Base-by-base conservation (phyloP, 2,797 vertebrate species). In the Petrocephalus sullivani region DNA sequence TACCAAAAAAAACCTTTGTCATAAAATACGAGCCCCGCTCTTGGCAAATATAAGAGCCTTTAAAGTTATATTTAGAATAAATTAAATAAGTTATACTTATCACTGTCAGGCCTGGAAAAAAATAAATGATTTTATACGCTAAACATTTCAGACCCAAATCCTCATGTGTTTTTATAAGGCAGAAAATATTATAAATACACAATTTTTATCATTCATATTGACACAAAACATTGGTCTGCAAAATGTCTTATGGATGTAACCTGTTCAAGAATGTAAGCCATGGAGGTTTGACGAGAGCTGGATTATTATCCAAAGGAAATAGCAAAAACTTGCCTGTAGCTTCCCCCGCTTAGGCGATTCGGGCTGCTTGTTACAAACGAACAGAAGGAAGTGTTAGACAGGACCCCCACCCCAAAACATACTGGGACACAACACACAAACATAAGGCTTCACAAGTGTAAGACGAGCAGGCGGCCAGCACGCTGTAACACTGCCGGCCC, bases 341-440 rank as follows among this genome's bases (percentile, higher is more conserved):
- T 97, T 98, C 94, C 97, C 96, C 91, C 96, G 96, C 94, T 98
- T 97, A 92, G 97, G 97, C 91, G 97, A 98, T 93, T 98, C 97
- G 89, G 97, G 97, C 97, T 98, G 97, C 94, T 96, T 93, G 92
- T 97, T 95, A 95, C 93, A 96, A 97, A 98, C 95, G 97, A 83
- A 88, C 87, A 86, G 60, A 88, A 8, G 78, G 67, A 84, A 71
- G 94, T 82, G 95, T 98, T 98, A 98, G 95, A 94, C 94, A 95
- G 90, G 28, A 2, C 21, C 6, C 10, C 19, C 12, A 0, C 87
- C 87, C 23, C 53, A 12, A 54, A 9, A 67, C 90, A 92, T 90
- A 95, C 92, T 58, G 93, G 90, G 93, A 89, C 91, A 88, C 60
- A 85, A 57, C 85, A 86, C 87, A 91, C 88, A 58, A n/a, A 88